Conservation (phyloP, 2,888 invertebrate species). For the Andrena minutula region DNA sequence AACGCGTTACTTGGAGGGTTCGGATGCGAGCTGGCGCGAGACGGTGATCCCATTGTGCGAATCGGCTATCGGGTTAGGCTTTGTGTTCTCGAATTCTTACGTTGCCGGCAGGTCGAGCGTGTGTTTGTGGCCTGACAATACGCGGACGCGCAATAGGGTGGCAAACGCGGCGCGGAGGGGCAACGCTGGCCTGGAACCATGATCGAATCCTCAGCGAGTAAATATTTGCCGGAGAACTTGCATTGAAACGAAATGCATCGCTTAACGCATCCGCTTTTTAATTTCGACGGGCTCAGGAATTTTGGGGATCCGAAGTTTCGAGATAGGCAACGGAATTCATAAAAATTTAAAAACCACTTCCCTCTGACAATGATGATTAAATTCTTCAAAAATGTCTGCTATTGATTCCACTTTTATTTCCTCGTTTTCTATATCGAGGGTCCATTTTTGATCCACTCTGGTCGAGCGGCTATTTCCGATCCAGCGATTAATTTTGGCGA, state of each 20-base stretch:
- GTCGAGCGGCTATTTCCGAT: not conserved
- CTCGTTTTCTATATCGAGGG: not conserved
- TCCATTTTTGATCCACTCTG: not conserved
- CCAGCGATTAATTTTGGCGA: constrained; percentile 5
- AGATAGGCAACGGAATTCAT: not conserved
- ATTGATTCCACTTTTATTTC: not conserved
- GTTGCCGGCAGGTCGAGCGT: not conserved
- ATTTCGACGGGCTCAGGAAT: not conserved
- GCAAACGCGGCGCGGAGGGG: not conserved
- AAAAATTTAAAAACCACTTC: not conserved
- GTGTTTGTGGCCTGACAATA: constrained; percentile 1
- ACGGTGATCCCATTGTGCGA: constrained; percentile 41
- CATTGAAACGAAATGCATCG: not conserved
- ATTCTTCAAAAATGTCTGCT: no score
- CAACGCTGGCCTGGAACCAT: not conserved
- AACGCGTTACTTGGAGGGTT: constrained; percentile 44
- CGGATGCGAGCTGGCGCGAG: constrained; percentile 25
- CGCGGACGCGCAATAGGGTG: constrained; percentile 2
- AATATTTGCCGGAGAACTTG: not conserved
- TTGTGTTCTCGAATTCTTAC: constrained; percentile 48
- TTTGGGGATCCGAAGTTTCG: not conserved
- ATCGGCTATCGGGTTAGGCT: constrained; percentile 38
- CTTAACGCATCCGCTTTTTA: not conserved
- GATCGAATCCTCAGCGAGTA: constrained; percentile 1
- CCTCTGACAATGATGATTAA: not conserved